These are phyloP conservation scores for Pristionchus mayeri DNA, from an alignment of 2,888 invertebrate species.

Conservation along the genomic window DNA sequence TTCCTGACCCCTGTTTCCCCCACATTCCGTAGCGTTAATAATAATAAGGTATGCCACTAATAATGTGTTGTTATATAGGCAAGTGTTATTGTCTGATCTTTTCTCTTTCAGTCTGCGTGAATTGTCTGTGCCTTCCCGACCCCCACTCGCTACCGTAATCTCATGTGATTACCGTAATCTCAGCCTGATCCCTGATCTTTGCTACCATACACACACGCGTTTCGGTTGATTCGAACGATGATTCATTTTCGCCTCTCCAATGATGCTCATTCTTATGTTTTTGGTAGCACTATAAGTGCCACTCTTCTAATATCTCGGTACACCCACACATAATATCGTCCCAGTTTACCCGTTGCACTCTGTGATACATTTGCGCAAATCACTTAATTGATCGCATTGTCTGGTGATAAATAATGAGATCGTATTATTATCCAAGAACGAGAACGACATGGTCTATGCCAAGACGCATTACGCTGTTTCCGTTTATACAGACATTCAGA, in stretches of 20 bases:
- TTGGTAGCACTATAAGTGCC: too few species aligned
- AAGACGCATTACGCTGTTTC: too few species aligned
- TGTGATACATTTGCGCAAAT: too few species aligned
- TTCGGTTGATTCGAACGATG: constrained; percentile 6
- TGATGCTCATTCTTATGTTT: constrained; percentile 9
- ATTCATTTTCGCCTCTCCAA: background rate
- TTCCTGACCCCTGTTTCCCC: background rate
- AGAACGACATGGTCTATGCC: too few species aligned
- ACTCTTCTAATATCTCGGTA: too few species aligned
- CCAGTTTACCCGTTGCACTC: too few species aligned
- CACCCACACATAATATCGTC: too few species aligned
- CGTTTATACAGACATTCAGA: background rate
- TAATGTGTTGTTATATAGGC: constrained; percentile 32
- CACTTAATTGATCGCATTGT: too few species aligned
- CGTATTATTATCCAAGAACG: background rate
- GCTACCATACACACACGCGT: background rate
- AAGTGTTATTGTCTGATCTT: constrained; percentile 17
- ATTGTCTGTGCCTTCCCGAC: background rate
- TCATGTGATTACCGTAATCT: constrained; percentile 35
- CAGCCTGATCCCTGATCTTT: constrained; percentile 26
- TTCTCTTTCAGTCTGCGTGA: too few species aligned
- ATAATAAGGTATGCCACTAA: background rate
- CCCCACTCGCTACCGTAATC: background rate
- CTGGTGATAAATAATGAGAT: background rate
- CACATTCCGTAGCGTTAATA: constrained; percentile 43